These are phyloP conservation scores for Drosophila watanabei DNA, from an alignment of 1,140 invertebrate species.

Conservation along the genomic window DNA sequence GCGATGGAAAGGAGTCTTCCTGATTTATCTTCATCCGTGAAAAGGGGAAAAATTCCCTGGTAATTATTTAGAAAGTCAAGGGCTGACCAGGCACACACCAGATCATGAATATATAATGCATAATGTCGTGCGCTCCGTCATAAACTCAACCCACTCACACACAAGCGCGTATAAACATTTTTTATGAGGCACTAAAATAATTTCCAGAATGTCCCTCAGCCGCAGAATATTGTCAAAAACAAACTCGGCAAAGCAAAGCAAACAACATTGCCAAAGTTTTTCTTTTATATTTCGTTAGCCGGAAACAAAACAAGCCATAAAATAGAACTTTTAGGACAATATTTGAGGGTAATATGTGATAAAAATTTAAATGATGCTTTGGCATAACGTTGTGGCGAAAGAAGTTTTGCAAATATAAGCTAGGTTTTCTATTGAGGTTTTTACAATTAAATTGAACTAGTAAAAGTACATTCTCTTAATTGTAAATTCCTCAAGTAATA, in stretches of 20 bases:
- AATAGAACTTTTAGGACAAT: conserved; percentile 18
- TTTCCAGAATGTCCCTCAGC: conserved; percentile 18
- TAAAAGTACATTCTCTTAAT: no score
- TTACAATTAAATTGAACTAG: not conserved
- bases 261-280: conserved; percentile 16
- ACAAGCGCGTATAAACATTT: conserved; percentile 42
- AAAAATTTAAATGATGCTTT: conserved; percentile 13
- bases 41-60: conserved; percentile 39
- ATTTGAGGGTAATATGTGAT: conserved; percentile 20
- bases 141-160: conserved; percentile 39
- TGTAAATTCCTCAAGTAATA: no score
- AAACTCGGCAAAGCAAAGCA: conserved; percentile 16
- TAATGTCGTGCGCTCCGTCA: conserved; percentile 27
- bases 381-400: not conserved
- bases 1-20: conserved; percentile 25
- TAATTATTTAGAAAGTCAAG: conserved; percentile 62
- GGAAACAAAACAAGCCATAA: conserved; percentile 25
- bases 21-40: conserved; percentile 57
- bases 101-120: conserved; percentile 60
- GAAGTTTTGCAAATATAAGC: not conserved
- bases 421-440: not conserved
- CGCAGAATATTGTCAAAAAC: conserved; percentile 51
- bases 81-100: conserved; percentile 43
- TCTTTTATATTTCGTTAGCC: conserved; percentile 22
- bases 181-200: conserved; percentile 66